Evolutionary conservation across 2,888 invertebrate species (phyloP), one percentile per base, ranked within the genome.

Genomic region (Orchesella flavescens): DNA sequence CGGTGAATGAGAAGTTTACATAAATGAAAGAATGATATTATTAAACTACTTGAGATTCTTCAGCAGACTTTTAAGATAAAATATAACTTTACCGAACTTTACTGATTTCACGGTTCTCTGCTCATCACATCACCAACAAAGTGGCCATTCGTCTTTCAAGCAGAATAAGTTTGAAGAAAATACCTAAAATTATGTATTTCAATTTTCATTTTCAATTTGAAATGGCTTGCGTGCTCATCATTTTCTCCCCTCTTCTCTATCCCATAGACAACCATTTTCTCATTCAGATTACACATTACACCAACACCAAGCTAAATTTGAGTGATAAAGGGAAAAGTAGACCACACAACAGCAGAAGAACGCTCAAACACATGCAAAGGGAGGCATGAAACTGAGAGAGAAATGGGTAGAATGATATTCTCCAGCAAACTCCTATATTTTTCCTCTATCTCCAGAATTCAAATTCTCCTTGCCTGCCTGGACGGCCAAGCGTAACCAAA

Each of bases 161-260:
- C 13, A 61, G 66, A 78, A 65, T 66, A 49, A 61, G 34, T 61
- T 5, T 19, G 61, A 4, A 61, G 13, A 23, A 55, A 65, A 65
- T 49, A 23, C 61, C 34, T 66, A 21, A 74, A 81, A 81, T 81
- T 75, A 75, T 73, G 66, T 66, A 80, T 81, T 81, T 81, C 81
- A 81, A 81, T 81, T 81, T 81, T 81, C 81, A 66, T 81, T 81
- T 81, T 81, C 81, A 81, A 81, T 81, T 81, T 74, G 80, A 73
- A 80, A 80, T 69, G 81, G 69, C 65, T 81, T 81, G 81, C 81
- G 74, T 81, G 81, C 74, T 81, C 69, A 57, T 44, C 21, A 68
- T 66, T 21, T 53, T 55, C 69, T 53, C 43, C 46, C 34, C 7
- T 17, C 15, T 65, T 65, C 65, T 15, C 65, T 23, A 15, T 46